These are phyloP conservation scores for Pterostichus niger DNA, from an alignment of 2,888 invertebrate genomes.

Conservation along the genomic window DNA sequence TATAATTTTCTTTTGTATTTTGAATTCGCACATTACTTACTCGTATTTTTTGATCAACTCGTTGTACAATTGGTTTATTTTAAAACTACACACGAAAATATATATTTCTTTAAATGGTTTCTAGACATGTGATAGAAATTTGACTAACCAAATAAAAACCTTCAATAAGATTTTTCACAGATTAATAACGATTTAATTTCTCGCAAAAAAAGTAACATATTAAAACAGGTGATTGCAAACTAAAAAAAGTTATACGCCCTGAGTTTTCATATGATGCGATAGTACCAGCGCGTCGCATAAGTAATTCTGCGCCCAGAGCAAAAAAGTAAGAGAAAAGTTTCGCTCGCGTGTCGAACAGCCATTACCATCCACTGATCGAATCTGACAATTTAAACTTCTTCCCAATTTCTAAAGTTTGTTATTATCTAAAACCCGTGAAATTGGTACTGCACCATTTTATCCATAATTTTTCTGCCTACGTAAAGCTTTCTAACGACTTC, in stretches of 20 bases:
- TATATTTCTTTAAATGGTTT: no score
- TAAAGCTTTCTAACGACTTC: slow-evolving; percentile 49
- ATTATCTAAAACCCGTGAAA: slow-evolving; percentile 67
- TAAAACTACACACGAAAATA: no score
- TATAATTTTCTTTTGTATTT: no score
- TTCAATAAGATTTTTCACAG: no score
- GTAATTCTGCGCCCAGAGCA: slow-evolving; percentile 44
- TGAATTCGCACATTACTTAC: no score
- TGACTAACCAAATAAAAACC: no score
- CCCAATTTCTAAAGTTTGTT: slow-evolving; percentile 62
- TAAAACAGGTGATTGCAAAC: no score
- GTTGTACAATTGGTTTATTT: no score
- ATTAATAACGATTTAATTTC: no score
- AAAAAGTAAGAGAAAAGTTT: slow-evolving; percentile 47
- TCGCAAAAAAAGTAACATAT: no score
- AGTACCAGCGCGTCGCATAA: slow-evolving; percentile 27
- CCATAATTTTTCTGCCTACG: slow-evolving; percentile 64
- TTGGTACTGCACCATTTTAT: slow-evolving; percentile 63
- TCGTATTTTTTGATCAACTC: no score
- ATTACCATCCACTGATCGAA: slow-evolving; percentile 64
- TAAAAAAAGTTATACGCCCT: neutral
- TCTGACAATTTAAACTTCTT: slow-evolving; percentile 65
- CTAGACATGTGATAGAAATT: no score
- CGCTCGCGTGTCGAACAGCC: slow-evolving; percentile 58
- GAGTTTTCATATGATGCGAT: slow-evolving; percentile 33